phyloP scores from a whole-genome alignment of 2,888 invertebrate genomes.

The Leucophora obtusa region DNA sequence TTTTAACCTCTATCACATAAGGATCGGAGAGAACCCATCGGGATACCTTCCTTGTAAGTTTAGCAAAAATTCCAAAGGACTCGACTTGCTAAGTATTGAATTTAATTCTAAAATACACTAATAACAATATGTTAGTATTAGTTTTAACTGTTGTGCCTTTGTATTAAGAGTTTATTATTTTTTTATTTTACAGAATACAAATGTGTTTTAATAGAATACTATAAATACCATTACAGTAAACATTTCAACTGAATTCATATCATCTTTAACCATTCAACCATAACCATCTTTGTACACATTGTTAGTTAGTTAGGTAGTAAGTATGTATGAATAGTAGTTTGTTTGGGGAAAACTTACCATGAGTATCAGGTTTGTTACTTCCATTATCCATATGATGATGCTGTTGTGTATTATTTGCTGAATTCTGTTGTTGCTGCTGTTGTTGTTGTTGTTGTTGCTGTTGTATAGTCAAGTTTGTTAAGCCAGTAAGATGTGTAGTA shows the following conservation, averaged over 20 bases:
- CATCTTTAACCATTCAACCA: constrained; percentile 34
- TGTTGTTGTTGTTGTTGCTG: constrained; percentile 62
- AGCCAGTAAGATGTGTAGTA: constrained; percentile 53
- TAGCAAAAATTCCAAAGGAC: constrained; percentile 36
- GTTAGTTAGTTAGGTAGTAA: constrained; percentile 7
- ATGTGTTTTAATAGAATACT: constrained; percentile 20
- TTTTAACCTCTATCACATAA: too few species aligned
- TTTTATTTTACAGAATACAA: constrained; percentile 47
- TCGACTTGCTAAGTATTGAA: not conserved
- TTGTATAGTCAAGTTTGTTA: constrained; percentile 62
- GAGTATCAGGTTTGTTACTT: constrained; percentile 72
- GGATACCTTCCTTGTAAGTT: too few species aligned
- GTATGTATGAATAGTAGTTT: constrained; percentile 16
- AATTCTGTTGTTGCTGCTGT: constrained; percentile 57
- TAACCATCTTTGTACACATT: not conserved
- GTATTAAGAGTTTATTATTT: too few species aligned
- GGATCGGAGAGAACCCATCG: too few species aligned
- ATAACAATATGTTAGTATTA: constrained; percentile 4
- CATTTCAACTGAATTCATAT: constrained; percentile 5
- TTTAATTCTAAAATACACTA: not conserved
- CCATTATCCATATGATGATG: constrained; percentile 69
- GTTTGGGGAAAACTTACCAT: constrained; percentile 70
- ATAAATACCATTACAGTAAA: constrained; percentile 23
- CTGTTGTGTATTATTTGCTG: constrained; percentile 62
- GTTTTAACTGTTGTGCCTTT: not conserved